Conservation (phyloP, 2,888 invertebrate genomes). For the Rhimphoctona megacephalus region DNA sequence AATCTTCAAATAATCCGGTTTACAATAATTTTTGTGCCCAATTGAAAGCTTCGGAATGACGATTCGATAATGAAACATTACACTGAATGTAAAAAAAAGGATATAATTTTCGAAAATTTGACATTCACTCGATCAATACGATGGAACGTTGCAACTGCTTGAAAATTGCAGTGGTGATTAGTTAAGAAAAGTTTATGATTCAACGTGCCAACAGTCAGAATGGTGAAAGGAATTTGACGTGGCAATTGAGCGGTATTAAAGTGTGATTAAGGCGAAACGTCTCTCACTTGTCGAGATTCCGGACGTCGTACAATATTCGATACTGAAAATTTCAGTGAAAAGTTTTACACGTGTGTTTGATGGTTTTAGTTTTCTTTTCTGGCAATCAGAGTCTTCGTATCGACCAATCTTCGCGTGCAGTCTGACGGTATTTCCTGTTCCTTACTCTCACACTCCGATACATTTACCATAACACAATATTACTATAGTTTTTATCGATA, state of each 20-base stretch:
- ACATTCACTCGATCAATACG: neutral
- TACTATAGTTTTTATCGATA: conserved; percentile 5
- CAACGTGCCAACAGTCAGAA: conserved; percentile 39
- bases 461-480: conserved; percentile 9
- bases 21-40: neutral
- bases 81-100: neutral
- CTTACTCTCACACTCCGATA: conserved; percentile 39
- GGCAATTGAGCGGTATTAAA: conserved; percentile 56
- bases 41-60: neutral
- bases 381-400: conserved; percentile 54
- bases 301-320: conserved; percentile 56
- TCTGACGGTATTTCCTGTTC: conserved; percentile 51
- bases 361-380: conserved; percentile 52
- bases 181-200: conserved; percentile 57
- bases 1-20: too few relatives aligned
- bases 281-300: conserved; percentile 63
- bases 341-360: conserved; percentile 15
- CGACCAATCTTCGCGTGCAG: conserved; percentile 70
- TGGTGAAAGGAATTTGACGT: conserved; percentile 10
- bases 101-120: neutral
- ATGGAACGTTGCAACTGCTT: conserved; percentile 21
- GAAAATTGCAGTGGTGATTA: conserved; percentile 19
- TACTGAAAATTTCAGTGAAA: conserved; percentile 32
- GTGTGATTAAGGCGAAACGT: conserved; percentile 54
- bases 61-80: neutral